phyloP scores from a whole-genome alignment of 2,888 invertebrate genomes.

The Trisateles emortualis region DNA sequence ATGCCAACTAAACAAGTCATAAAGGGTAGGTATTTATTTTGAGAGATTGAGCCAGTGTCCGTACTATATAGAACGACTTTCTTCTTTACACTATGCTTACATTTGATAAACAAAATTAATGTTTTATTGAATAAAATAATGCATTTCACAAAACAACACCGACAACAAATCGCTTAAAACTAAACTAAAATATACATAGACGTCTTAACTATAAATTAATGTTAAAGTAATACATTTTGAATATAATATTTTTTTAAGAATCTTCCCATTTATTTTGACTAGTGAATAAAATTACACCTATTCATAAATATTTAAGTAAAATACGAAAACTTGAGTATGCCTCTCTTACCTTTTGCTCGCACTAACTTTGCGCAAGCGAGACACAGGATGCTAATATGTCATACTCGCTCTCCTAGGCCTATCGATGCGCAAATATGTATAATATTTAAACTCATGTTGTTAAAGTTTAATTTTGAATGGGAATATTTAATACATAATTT shows the following conservation, averaged over 20 bases:
- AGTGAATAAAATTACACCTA: conserved; percentile 78
- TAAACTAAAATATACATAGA: conserved; percentile 52
- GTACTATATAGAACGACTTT: no score
- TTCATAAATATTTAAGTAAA: conserved; percentile 73
- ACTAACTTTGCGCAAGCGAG: conserved; percentile 44
- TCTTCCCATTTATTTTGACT: conserved; percentile 76
- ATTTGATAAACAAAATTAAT: no score
- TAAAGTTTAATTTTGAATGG: conserved; percentile 43
- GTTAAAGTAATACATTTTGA: conserved; percentile 61
- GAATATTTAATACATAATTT: conserved; percentile 38
- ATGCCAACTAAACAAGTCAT: no score
- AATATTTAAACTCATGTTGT: conserved; percentile 16
- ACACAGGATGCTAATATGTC: conserved; percentile 32
- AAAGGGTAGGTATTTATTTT: no score
- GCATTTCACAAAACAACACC: conserved; percentile 20
- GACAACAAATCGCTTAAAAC: conserved; percentile 38
- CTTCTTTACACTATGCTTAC: no score
- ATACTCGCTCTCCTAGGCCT: conserved; percentile 38
- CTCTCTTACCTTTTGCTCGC: conserved; percentile 45
- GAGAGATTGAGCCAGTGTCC: no score
- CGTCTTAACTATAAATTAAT: conserved; percentile 54
- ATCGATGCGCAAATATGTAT: conserved; percentile 31
- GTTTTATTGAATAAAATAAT: no score
- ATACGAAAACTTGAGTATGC: conserved; percentile 66
- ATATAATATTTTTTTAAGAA: conserved; percentile 62